These are phyloP conservation scores for Labeo calbasu DNA, from an alignment of 2,797 vertebrate genomes.

Conservation along the genomic window DNA sequence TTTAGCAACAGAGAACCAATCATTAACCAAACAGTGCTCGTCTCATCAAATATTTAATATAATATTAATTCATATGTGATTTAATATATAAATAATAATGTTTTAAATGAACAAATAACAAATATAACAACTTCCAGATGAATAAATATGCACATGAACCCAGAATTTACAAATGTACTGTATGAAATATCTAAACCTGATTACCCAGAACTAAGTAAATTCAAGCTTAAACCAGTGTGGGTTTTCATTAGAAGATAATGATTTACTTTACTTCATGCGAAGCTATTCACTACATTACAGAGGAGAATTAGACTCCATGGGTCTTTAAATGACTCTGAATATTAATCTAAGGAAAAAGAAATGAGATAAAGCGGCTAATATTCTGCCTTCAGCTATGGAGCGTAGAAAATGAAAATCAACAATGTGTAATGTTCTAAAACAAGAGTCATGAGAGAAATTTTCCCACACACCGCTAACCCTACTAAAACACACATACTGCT, in stretches of 20 bases:
- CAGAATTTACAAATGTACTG: neutral
- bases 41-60: neutral
- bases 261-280: conserved; percentile 4
- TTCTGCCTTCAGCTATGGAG: conserved; percentile 8
- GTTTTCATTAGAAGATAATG: conserved; percentile 7
- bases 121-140: no score
- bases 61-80: no score
- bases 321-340: conserved; percentile 12
- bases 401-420: conserved; percentile 20
- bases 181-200: neutral
- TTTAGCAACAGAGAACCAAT: neutral
- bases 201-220: neutral
- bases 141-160: no score
- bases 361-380: conserved; percentile 16
- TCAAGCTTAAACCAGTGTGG: neutral
- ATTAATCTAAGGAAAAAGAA: conserved; percentile 26
- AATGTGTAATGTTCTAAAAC: conserved; percentile 21
- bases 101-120: neutral
- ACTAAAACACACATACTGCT: neutral
- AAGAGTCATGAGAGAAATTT: neutral
- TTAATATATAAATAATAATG: neutral
- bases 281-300: conserved; percentile 24
- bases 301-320: neutral
- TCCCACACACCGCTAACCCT: neutral
- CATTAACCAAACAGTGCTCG: neutral